Evolutionary conservation across 2,888 invertebrate species (phyloP).

Genomic region (Acanthosepion esculentum): DNA sequence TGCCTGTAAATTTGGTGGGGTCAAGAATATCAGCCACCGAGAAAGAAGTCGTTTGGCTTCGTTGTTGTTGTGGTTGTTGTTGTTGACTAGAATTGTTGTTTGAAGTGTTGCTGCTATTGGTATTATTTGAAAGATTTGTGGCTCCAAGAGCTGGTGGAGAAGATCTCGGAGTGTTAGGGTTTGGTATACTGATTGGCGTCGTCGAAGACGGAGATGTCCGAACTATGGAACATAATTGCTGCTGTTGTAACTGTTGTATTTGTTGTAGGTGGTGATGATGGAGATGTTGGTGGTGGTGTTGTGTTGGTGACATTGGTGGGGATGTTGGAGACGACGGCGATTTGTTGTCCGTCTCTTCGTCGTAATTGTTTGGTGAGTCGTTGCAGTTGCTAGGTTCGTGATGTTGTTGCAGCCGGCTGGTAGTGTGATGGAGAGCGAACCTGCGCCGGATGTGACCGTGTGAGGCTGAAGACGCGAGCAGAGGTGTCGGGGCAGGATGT

Average conservation of each 20-base stretch:
- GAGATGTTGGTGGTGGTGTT: constrained; percentile 24
- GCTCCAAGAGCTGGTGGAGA: neutral
- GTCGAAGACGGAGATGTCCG: neutral
- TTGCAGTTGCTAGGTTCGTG: neutral
- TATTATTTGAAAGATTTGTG: constrained; percentile 34
- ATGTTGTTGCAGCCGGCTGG: neutral
- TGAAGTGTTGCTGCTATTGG: constrained; percentile 45
- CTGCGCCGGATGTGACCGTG: constrained; percentile 13
- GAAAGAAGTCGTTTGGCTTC: constrained; percentile 63
- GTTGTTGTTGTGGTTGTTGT: constrained; percentile 45
- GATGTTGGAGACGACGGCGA: neutral
- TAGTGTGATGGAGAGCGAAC: constrained; percentile 10
- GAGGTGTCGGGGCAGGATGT: neutral
- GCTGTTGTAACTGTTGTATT: constrained; percentile 35
- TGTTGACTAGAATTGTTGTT: constrained; percentile 24
- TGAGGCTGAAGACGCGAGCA: neutral
- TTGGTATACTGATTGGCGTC: neutral
- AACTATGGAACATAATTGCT: constrained; percentile 24
- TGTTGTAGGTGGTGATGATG: neutral
- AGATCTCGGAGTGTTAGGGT: neutral
- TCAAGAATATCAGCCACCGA: constrained; percentile 69
- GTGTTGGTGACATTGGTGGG: neutral
- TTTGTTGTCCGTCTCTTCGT: neutral
- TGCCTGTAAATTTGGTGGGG: constrained; percentile 67
- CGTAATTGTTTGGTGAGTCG: neutral